Conservation (phyloP, 1,140 invertebrate species). For the Protaetia brevitarsis region DNA sequence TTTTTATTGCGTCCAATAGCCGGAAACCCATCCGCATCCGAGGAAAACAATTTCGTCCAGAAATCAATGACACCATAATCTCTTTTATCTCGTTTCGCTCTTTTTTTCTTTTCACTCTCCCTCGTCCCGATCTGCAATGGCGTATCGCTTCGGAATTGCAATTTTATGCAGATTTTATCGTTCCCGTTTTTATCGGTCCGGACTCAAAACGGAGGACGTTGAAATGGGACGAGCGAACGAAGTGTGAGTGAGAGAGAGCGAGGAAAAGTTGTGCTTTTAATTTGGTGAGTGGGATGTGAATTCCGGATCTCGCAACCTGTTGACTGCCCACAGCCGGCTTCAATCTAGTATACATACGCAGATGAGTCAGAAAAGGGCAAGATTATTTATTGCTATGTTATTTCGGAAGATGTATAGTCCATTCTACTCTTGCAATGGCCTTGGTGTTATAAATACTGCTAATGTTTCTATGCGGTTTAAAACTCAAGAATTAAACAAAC, state of each 20-base stretch:
- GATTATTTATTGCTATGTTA: slow-evolving; percentile 2
- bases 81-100: slow-evolving; percentile 14
- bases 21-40: slow-evolving; percentile 11
- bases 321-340: neutral
- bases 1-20: slow-evolving; percentile 5
- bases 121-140: neutral
- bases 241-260: no score
- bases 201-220: neutral
- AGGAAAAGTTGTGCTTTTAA: slow-evolving; percentile 16
- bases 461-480: no score
- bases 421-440: no score
- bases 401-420: no score
- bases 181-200: neutral
- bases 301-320: neutral
- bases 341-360: neutral
- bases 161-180: slow-evolving; percentile 17
- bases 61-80: slow-evolving; percentile 13
- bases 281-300: slow-evolving; percentile 4
- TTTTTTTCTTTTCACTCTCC: slow-evolving; percentile 3
- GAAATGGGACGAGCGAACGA: neutral
- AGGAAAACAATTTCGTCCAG: slow-evolving; percentile 11
- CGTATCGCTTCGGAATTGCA: slow-evolving; percentile 11
- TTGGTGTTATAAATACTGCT: no score
- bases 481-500: no score
- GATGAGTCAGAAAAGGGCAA: neutral